These are phyloP conservation scores for Sebastolobus alascanus DNA, from an alignment of 2,797 vertebrate species.

Conservation along the genomic window DNA sequence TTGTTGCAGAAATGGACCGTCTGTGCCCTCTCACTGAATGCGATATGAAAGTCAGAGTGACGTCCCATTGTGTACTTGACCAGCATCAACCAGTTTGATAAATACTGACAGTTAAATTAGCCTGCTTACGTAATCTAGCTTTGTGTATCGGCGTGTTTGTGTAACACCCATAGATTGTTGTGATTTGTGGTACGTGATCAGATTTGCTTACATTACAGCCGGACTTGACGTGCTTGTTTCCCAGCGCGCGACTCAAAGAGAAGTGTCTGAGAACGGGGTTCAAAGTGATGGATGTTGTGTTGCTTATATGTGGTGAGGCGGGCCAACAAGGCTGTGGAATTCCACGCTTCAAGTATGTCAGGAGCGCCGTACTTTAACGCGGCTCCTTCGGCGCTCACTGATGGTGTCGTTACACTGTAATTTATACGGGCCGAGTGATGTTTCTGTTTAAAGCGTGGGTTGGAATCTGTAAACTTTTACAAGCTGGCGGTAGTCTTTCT, in stretches of 20 bases:
- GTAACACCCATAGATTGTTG: constrained; percentile 51
- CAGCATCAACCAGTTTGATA: constrained; percentile 43
- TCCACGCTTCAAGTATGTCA: constrained; percentile 40
- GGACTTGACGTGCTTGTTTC: constrained; percentile 46
- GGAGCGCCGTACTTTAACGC: constrained; percentile 29
- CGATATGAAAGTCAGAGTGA: constrained; percentile 1
- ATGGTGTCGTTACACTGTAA: constrained; percentile 54
- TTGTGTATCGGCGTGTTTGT: constrained; percentile 64
- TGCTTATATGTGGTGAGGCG: constrained; percentile 51
- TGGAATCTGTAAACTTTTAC: constrained; percentile 65
- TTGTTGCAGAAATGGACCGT: constrained; percentile 4
- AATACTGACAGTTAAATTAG: constrained; percentile 59
- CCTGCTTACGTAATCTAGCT: constrained; percentile 43
- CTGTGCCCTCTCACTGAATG: not conserved
- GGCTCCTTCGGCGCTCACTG: constrained; percentile 34
- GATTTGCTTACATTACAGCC: constrained; percentile 61
- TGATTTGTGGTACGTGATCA: constrained; percentile 63
- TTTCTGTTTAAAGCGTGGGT: constrained; percentile 59
- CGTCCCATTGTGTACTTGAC: constrained; percentile 42
- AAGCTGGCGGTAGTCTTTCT: constrained; percentile 45
- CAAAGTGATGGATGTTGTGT: constrained; percentile 54
- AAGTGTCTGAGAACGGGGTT: constrained; percentile 36
- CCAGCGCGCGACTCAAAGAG: constrained; percentile 41
- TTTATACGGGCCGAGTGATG: constrained; percentile 50
- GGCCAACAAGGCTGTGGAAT: constrained; percentile 52